A percentile compares a stretch with the other conserved stretches of the same genome.
Evolutionary conservation across 2,888 invertebrate species (phyloP).

Genomic region (Nysson spinosus): DNA sequence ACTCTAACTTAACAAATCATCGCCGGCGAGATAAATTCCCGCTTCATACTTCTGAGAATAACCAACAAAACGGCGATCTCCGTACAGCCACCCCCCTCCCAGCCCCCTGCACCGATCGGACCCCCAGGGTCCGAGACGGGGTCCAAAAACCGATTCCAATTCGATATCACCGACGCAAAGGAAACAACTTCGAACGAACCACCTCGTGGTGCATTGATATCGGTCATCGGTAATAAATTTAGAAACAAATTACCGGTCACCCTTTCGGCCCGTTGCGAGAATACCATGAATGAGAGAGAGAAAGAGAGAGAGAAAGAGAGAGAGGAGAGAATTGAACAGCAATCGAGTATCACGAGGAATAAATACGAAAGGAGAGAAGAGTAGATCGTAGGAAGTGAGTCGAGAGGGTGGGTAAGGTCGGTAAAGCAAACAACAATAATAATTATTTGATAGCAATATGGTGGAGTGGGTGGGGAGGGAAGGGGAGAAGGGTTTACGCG

Average conservation of each 20-base stretch:
- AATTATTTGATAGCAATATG: conserved; percentile 76
- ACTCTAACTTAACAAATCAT: too few relatives aligned
- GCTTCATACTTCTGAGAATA: too few relatives aligned
- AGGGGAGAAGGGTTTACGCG: conserved; percentile 45
- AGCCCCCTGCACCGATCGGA: neutral
- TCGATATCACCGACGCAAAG: conserved; percentile 62
- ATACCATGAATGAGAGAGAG: conserved; percentile 14
- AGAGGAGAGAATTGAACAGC: too few relatives aligned
- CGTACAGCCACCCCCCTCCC: too few relatives aligned
- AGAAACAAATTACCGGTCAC: conserved; percentile 73
- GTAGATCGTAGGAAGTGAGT: conserved; percentile 36
- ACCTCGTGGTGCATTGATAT: conserved; percentile 55
- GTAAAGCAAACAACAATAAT: conserved; percentile 78
- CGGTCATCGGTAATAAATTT: conserved; percentile 77
- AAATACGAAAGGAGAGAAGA: too few relatives aligned
- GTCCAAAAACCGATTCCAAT: conserved; percentile 60
- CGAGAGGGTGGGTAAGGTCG: conserved; percentile 14
- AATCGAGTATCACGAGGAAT: too few relatives aligned
- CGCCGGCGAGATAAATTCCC: too few relatives aligned
- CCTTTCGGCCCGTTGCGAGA: conserved; percentile 55
- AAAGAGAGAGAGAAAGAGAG: conserved; percentile 2
- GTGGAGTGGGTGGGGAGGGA: conserved; percentile 6
- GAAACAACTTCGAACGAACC: conserved; percentile 19
- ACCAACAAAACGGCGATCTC: too few relatives aligned
- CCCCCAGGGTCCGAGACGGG: neutral